phyloP scores from a whole-genome alignment of 1,140 invertebrate species.

The Pseudomyrmex pallidus region DNA sequence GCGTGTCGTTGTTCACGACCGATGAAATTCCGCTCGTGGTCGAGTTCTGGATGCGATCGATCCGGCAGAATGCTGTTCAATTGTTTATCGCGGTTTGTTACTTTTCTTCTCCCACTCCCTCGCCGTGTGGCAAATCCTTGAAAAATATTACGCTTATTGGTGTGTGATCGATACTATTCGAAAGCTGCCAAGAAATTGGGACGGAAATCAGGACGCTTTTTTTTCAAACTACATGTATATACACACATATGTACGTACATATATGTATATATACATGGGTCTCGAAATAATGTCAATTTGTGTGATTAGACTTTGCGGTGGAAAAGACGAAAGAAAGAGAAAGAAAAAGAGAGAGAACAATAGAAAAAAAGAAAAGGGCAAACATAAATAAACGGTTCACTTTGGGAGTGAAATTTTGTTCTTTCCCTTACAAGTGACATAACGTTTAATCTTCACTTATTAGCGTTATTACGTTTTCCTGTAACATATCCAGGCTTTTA shows the following conservation, averaged over 20 bases:
- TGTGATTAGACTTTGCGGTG: not conserved
- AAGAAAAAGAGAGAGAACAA: too few species aligned
- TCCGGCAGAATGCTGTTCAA: slow-evolving; percentile 39
- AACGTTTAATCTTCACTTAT: too few species aligned
- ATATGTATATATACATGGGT: too few species aligned
- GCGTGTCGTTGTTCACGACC: not conserved
- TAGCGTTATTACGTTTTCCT: too few species aligned
- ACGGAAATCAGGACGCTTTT: not conserved
- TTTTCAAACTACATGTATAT: not conserved
- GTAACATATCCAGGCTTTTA: not conserved
- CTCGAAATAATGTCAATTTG: too few species aligned
- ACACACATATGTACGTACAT: too few species aligned
- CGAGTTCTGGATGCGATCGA: slow-evolving; percentile 24
- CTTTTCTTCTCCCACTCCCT: not conserved
- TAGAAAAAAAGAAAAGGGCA: too few species aligned
- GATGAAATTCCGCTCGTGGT: slow-evolving; percentile 10
- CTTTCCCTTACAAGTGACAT: too few species aligned
- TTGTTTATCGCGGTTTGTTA: slow-evolving; percentile 44
- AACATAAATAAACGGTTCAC: too few species aligned
- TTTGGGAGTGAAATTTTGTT: too few species aligned
- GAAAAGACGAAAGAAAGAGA: too few species aligned
- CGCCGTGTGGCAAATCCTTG: not conserved
- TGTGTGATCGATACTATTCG: slow-evolving; percentile 31
- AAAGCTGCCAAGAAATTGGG: slow-evolving; percentile 10
- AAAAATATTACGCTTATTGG: slow-evolving; percentile 28